phyloP scores from a whole-genome alignment of 2,113 vertebrate genomes.

The Burhinus oedicnemus region DNA sequence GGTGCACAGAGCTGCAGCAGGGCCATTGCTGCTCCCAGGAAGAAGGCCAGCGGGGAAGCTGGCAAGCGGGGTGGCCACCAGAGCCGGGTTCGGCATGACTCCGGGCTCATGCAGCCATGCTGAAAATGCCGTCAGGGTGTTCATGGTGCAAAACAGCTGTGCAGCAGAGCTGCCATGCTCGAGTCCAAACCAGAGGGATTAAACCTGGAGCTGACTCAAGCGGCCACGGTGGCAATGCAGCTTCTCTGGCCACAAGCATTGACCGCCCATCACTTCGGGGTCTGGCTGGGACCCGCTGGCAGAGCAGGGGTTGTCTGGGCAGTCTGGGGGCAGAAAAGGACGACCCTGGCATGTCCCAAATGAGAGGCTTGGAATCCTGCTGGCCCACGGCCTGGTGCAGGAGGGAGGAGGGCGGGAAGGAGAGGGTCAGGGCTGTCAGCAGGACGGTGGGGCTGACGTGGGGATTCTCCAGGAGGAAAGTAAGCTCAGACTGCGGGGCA shows the following conservation, averaged over 20 bases:
- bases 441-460: accelerated
- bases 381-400: not conserved
- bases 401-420: not conserved
- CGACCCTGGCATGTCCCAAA: not conserved
- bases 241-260: not conserved
- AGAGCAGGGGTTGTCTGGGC: not conserved
- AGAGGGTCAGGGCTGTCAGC: not conserved
- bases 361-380: not conserved
- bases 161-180: accelerated
- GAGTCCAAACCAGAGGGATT: not conserved
- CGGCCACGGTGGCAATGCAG: accelerated
- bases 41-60: accelerated
- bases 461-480: not conserved
- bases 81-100: accelerated
- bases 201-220: not conserved
- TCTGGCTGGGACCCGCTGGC: not conserved
- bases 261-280: accelerated
- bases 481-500: not conserved
- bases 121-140: not conserved
- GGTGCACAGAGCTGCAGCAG: not conserved
- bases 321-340: not conserved
- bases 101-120: not conserved
- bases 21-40: not conserved
- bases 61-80: not conserved
- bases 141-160: not conserved